A percentile compares a stretch with the other conserved stretches of the same genome.
Evolutionary conservation across 2,797 vertebrate genomes (phyloP).

Genomic region (Spheniscus humboldti): DNA sequence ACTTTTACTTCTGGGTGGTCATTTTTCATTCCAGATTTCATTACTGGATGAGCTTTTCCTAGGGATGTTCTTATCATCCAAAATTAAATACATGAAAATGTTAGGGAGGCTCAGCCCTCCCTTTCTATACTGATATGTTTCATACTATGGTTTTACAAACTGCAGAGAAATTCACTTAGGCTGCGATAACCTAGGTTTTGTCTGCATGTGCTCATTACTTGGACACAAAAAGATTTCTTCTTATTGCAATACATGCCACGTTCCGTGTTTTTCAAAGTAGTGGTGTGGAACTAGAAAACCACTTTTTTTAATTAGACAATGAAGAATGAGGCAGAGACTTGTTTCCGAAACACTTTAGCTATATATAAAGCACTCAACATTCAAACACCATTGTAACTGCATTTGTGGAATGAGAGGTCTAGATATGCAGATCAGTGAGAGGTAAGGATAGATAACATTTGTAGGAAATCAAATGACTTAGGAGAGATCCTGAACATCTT

Average conservation of each 20-base stretch:
- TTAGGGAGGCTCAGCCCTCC: not conserved
- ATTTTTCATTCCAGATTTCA: slow-evolving; percentile 49
- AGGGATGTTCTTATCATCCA: slow-evolving; percentile 19
- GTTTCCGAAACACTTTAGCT: not conserved
- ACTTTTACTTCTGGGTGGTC: slow-evolving; percentile 47
- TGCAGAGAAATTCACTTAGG: not conserved
- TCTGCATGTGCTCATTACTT: not conserved
- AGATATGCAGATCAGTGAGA: not conserved
- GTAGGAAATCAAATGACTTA: not conserved
- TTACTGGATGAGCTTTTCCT: slow-evolving; percentile 39
- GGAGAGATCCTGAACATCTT: not conserved
- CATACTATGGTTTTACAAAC: not conserved
- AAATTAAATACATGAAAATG: slow-evolving; percentile 13
- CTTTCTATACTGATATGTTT: not conserved
- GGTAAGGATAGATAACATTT: not conserved
- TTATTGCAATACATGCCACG: not conserved
- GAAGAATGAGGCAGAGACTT: not conserved
- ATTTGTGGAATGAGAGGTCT: not conserved
- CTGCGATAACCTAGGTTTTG: not conserved
- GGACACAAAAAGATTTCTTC: not conserved
- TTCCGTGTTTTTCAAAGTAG: not conserved
- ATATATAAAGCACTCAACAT: not conserved
- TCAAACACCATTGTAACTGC: not conserved
- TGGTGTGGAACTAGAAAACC: not conserved
- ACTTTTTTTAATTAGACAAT: not conserved